These are phyloP conservation scores for Hydrotaea diabolus DNA, from an alignment of 2,888 invertebrate species.

Conservation along the genomic window DNA sequence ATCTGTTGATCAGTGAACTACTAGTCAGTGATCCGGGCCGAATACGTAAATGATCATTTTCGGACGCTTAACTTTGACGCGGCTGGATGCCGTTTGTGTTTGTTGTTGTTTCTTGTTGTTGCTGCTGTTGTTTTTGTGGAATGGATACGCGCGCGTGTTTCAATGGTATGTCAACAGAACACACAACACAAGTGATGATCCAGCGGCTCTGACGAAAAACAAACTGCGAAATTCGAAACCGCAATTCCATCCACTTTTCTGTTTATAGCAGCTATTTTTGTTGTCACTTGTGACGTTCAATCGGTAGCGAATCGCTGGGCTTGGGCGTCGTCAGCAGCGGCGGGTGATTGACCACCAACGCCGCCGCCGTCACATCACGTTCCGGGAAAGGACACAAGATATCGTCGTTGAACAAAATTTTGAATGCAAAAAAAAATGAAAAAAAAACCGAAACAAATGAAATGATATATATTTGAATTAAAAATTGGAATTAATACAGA, in stretches of 20 bases:
- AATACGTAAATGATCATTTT: background rate
- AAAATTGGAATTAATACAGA: no score
- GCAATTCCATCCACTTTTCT: background rate
- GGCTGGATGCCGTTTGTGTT: background rate
- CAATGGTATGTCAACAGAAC: conserved; percentile 45
- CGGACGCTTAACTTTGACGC: background rate
- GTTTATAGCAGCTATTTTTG: conserved; percentile 1
- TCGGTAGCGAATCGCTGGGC: background rate
- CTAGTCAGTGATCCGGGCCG: background rate
- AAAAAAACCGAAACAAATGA: background rate
- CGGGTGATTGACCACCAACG: conserved; percentile 14
- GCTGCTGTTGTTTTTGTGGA: background rate
- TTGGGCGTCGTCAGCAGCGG: background rate
- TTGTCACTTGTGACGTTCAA: background rate
- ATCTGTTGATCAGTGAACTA: background rate
- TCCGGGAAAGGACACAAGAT: conserved; percentile 3
- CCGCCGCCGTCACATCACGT: background rate
- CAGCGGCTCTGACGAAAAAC: background rate
- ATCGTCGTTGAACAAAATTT: background rate
- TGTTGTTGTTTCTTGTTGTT: background rate
- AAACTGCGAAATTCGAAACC: background rate
- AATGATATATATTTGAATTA: no score
- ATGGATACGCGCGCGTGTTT: conserved; percentile 47
- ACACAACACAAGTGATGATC: conserved; percentile 25
- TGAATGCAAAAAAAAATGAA: background rate